phyloP scores from a whole-genome alignment of 2,888 invertebrate species.

The Diarsia brunnea region DNA sequence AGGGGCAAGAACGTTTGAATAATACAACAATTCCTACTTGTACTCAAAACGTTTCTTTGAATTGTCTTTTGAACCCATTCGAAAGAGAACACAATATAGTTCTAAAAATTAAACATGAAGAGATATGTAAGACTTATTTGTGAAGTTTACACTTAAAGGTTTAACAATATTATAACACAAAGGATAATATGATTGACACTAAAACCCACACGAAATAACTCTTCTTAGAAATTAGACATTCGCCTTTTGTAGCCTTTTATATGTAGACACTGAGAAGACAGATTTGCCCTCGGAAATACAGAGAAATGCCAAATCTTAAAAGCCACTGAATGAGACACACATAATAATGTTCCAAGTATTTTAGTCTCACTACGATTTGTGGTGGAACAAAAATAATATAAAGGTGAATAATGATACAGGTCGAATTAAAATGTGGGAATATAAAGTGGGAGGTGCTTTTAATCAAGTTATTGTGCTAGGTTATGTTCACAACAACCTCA shows the following conservation, averaged over 20 bases:
- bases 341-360: not conserved
- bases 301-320: not conserved
- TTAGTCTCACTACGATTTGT: not conserved
- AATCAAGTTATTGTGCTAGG: not conserved
- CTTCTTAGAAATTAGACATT: constrained; percentile 24
- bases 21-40: not conserved
- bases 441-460: not conserved
- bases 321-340: not conserved
- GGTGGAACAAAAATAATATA: not conserved
- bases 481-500: not conserved
- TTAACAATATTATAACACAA: not conserved
- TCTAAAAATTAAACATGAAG: not conserved
- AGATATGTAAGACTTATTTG: not conserved
- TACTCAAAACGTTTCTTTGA: not conserved
- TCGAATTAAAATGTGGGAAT: not conserved
- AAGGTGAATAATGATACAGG: not conserved
- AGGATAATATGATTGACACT: constrained; percentile 31
- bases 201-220: constrained; percentile 12
- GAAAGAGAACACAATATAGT: not conserved
- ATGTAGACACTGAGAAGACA: not conserved
- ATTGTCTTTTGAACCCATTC: too few relatives aligned
- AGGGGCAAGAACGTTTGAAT: not conserved
- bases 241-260: not conserved
- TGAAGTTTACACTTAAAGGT: constrained; percentile 1
- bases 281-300: not conserved